Evolutionary conservation across 2,888 invertebrate genomes (phyloP).

Genomic region (Nomada hirtipes): DNA sequence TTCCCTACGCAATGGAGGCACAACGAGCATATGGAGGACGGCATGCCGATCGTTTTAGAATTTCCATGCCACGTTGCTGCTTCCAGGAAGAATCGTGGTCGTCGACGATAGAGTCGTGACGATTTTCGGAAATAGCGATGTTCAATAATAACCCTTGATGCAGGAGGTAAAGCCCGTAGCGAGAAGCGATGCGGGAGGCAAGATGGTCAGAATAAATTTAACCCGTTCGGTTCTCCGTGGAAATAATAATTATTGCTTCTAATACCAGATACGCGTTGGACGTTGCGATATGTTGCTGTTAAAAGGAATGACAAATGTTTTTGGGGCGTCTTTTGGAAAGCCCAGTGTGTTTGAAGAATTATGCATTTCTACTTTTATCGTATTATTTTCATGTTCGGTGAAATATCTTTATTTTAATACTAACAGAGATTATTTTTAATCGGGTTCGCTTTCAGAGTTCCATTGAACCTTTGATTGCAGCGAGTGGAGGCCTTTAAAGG

Average conservation of each 20-base stretch:
- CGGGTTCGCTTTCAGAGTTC: too few species aligned
- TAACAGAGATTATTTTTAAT: too few species aligned
- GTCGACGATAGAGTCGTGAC: constrained; percentile 32
- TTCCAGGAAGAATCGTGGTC: constrained; percentile 50
- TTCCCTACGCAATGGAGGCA: background rate
- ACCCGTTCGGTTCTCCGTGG: constrained; percentile 24
- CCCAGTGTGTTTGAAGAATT: background rate
- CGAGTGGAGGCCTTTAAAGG: background rate
- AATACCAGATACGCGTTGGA: constrained; percentile 11
- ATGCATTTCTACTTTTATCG: background rate
- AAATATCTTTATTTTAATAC: too few species aligned
- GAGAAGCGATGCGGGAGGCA: constrained; percentile 72
- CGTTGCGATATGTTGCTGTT: background rate
- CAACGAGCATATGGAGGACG: constrained; percentile 13
- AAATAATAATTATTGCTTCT: constrained; percentile 28
- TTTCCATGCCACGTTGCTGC: constrained; percentile 37
- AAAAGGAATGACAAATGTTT: background rate
- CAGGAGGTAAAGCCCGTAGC: constrained; percentile 71
- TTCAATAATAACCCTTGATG: constrained; percentile 67
- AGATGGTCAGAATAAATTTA: constrained; percentile 49
- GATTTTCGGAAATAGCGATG: constrained; percentile 69
- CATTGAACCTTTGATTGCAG: background rate
- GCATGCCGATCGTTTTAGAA: constrained; percentile 56
- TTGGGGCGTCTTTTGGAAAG: too few species aligned
- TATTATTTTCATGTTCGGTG: background rate